phyloP scores from a whole-genome alignment of 2,113 vertebrate species.

The Pongo abelii region DNA sequence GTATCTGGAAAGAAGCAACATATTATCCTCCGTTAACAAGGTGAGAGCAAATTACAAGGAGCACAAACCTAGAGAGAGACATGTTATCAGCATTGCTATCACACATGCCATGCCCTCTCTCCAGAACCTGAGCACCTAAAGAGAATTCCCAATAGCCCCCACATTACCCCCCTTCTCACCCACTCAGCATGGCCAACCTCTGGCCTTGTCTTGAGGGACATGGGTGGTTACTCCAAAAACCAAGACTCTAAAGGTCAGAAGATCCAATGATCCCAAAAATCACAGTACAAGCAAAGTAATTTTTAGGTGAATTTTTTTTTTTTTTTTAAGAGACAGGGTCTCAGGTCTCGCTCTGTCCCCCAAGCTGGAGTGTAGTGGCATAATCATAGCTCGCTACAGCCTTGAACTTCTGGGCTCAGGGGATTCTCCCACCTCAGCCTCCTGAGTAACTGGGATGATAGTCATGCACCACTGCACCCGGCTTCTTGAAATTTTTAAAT shows the following conservation, averaged over 20 bases:
- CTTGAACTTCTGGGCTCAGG: background rate
- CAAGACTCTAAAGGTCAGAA: background rate
- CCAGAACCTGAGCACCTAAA: background rate
- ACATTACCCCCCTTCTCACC: rapidly evolving
- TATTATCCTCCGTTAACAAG: background rate
- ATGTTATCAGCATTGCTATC: background rate
- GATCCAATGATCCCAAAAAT: background rate
- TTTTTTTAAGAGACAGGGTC: background rate
- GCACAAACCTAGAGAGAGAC: background rate
- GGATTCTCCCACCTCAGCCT: background rate
- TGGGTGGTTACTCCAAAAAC: background rate
- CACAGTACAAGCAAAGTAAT: background rate
- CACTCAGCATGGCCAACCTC: background rate
- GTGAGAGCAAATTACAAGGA: background rate
- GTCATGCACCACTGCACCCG: too few species aligned
- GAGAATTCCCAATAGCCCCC: background rate
- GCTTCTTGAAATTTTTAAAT: background rate
- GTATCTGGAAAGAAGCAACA: background rate
- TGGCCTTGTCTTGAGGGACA: background rate
- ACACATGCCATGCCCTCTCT: background rate
- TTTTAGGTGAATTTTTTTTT: background rate
- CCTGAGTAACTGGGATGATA: background rate
- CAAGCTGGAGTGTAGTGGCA: background rate
- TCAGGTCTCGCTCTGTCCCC: background rate
- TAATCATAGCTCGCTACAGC: too few species aligned